Evolutionary conservation across 2,888 invertebrate genomes (phyloP).

Genomic region (Orchesellides sinensis): DNA sequence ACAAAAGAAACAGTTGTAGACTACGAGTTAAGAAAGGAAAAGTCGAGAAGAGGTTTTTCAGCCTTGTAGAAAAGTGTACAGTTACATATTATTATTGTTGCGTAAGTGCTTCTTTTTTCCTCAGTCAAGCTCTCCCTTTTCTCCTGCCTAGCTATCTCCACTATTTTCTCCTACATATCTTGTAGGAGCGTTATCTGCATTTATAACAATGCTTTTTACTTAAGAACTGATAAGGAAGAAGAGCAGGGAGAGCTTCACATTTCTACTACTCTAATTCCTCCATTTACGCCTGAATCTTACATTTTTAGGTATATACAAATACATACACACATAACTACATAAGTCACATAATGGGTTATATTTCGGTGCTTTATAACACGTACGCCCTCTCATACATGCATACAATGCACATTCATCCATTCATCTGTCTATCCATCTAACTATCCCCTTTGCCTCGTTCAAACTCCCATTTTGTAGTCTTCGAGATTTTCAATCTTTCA

Average conservation of each 20-base stretch:
- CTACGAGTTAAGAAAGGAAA: slow-evolving; percentile 3
- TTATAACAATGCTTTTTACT: slow-evolving; percentile 55
- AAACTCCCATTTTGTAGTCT: slow-evolving; percentile 49
- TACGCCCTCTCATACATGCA: neutral
- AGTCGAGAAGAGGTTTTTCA: slow-evolving; percentile 16
- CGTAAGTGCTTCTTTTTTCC: slow-evolving; percentile 1
- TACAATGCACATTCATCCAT: slow-evolving; percentile 17
- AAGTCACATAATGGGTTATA: no score
- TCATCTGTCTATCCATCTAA: slow-evolving; percentile 28
- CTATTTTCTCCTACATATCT: neutral
- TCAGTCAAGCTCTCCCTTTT: neutral
- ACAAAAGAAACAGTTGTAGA: slow-evolving; percentile 34
- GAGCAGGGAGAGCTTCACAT: neutral
- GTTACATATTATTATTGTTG: slow-evolving; percentile 6
- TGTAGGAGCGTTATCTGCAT: slow-evolving; percentile 32
- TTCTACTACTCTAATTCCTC: slow-evolving; percentile 3
- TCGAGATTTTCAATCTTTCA: slow-evolving; percentile 54
- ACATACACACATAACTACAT: no score
- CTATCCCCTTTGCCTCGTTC: slow-evolving; percentile 53
- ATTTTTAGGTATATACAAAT: no score
- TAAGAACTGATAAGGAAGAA: slow-evolving; percentile 24
- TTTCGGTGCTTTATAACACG: no score
- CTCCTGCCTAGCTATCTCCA: neutral
- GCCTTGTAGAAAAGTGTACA: neutral
- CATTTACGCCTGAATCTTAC: no score